phyloP scores from a whole-genome alignment of 2,888 invertebrate species.

The Synanthedon andrenaeformis region DNA sequence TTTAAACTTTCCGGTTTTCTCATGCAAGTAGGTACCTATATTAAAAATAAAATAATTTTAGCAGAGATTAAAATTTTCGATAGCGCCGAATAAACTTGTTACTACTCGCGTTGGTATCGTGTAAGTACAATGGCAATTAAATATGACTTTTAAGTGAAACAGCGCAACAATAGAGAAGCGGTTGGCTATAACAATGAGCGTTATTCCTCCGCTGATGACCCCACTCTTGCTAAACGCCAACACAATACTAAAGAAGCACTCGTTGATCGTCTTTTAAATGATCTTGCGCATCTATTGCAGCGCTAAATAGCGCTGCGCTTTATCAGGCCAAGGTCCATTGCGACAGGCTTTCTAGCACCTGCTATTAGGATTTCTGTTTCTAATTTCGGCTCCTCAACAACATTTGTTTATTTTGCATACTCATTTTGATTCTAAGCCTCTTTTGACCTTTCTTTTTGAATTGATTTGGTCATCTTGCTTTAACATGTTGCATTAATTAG shows the following conservation, averaged over 20 bases:
- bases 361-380: constrained; percentile 37
- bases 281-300: constrained; percentile 55
- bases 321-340: constrained; percentile 58
- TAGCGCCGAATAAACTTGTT: constrained; percentile 27
- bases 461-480: constrained; percentile 21
- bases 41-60: constrained; percentile 19
- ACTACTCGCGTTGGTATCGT: constrained; percentile 21
- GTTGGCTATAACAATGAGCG: constrained; percentile 44
- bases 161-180: constrained; percentile 43
- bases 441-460: constrained; percentile 42
- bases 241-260: constrained; percentile 50
- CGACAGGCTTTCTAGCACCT: constrained; percentile 63
- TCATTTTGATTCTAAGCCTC: constrained; percentile 56
- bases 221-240: constrained; percentile 48
- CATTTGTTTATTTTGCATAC: constrained; percentile 22
- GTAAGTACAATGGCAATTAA: constrained; percentile 36
- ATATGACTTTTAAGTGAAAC: constrained; percentile 49
- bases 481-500: constrained; percentile 9
- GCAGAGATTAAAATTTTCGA: constrained; percentile 32
- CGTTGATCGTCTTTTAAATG: constrained; percentile 66
- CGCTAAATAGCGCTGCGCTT: constrained; percentile 48
- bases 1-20: background rate
- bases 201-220: constrained; percentile 38
- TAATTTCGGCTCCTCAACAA: constrained; percentile 33
- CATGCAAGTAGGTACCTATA: background rate